Conservation (phyloP, 2,888 invertebrate genomes). For the Pogonocherus hispidulus region DNA sequence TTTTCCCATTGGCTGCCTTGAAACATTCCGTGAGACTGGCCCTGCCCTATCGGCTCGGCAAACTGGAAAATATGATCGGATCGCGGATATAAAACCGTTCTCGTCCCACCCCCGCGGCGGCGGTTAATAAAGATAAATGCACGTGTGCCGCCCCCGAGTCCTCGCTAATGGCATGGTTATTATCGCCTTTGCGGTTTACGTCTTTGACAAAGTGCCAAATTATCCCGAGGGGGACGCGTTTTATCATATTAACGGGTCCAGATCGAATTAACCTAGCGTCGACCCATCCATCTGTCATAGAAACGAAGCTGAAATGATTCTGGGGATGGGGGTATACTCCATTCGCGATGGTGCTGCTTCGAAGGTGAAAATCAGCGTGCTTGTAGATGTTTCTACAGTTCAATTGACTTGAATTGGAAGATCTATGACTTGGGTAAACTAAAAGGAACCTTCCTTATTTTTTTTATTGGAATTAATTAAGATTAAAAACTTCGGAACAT, state of each 20-base stretch:
- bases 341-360: neutral
- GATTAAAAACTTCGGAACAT: too few species aligned
- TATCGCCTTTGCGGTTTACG: conserved; percentile 31
- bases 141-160: conserved; percentile 37
- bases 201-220: conserved; percentile 62
- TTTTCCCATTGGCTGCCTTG: conserved; percentile 38
- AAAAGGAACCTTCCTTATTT: too few species aligned
- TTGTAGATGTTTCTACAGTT: too few species aligned
- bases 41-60: conserved; percentile 50
- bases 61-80: conserved; percentile 56
- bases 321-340: neutral
- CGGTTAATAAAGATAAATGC: conserved; percentile 55
- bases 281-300: conserved; percentile 63
- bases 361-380: too few species aligned
- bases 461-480: too few species aligned
- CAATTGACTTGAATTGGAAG: too few species aligned
- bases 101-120: conserved; percentile 36
- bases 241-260: conserved; percentile 65
- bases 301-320: conserved; percentile 26
- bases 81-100: conserved; percentile 45
- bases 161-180: conserved; percentile 25
- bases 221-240: conserved; percentile 54
- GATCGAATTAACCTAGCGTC: conserved; percentile 66
- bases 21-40: conserved; percentile 34
- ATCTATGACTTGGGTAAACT: too few species aligned